Conservation (phyloP, 2,797 vertebrate species). For the Catamblyrhynchus diadema region DNA sequence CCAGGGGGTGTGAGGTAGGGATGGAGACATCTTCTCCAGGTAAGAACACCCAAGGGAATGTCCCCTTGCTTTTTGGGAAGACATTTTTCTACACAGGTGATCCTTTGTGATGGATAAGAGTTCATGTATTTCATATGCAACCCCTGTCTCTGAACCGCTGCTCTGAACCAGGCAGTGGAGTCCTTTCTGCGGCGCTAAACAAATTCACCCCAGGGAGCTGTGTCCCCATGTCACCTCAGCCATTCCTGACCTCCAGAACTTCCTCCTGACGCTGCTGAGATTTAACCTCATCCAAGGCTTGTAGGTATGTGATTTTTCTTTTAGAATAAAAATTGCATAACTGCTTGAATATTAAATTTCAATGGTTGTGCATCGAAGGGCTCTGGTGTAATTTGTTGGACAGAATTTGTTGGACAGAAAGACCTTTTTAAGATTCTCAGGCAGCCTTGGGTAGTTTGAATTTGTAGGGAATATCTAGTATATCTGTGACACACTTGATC, state of each 20-base stretch:
- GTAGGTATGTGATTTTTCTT: neutral
- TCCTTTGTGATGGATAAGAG: neutral
- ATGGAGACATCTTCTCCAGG: neutral
- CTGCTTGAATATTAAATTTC: neutral
- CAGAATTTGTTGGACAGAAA: neutral
- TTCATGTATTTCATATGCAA: neutral
- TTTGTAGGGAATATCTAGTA: neutral
- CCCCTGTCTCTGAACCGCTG: no score
- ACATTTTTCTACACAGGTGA: neutral
- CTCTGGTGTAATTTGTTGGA: neutral
- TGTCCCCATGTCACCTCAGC: neutral
- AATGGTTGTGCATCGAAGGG: neutral
- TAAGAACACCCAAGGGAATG: neutral
- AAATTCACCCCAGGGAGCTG: neutral
- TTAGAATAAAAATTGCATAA: neutral
- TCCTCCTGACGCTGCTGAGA: neutral
- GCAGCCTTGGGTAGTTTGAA: neutral
- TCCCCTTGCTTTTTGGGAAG: neutral
- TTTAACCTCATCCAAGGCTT: neutral
- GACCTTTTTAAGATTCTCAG: neutral
- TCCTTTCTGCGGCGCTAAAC: neutral
- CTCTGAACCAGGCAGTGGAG: neutral
- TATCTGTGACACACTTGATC: neutral
- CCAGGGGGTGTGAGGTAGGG: fast-evolving
- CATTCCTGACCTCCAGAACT: neutral